phyloP scores from a whole-genome alignment of 2,113 vertebrate species.

The western clawed frog (Xenopus tropicalis) region UCB_Xtro_10.0 CM004443.2:95243501-95244000 shows the following conservation, averaged over 20 bases:
- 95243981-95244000: constrained; percentile 79
- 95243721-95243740: constrained; percentile 53
- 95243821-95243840: constrained; percentile 50
- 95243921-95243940: constrained; percentile 78
- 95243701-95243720: neutral
- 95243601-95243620: too few relatives aligned
- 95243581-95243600: too few relatives aligned
- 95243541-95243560: too few relatives aligned
- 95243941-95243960: constrained; percentile 84
- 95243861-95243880: constrained; percentile 82
- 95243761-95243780: constrained; percentile 67
- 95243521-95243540: too few relatives aligned
- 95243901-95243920: constrained; percentile 71
- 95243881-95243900: constrained; percentile 66
- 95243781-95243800: constrained; percentile 74
- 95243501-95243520: too few relatives aligned
- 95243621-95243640: too few relatives aligned
- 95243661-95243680: too few relatives aligned
- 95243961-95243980: constrained; percentile 76
- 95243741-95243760: constrained; percentile 67
- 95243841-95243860: constrained; percentile 60
- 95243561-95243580: too few relatives aligned
- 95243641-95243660: too few relatives aligned
- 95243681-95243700: neutral
- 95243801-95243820: constrained; percentile 65